These are phyloP conservation scores for Heterodera filipjevi DNA, from an alignment of 2,888 invertebrate species.

Conservation along the genomic window DNA sequence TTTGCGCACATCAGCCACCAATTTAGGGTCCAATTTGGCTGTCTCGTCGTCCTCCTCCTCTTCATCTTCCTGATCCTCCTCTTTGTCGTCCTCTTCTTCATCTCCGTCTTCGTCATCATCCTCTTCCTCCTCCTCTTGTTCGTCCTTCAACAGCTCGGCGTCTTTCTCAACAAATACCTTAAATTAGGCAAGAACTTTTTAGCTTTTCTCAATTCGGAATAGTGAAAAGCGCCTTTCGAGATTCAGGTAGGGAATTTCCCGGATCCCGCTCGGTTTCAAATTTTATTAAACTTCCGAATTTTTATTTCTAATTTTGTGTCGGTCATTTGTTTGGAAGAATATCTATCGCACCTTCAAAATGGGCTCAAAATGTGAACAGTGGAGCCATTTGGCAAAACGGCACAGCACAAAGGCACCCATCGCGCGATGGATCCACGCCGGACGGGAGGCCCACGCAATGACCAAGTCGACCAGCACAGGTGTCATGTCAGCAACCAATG, in stretches of 20 bases:
- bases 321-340: no score
- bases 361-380: neutral
- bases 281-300: no score
- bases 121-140: neutral
- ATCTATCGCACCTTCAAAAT: neutral
- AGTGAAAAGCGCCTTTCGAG: no score
- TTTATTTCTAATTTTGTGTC: no score
- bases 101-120: neutral
- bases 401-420: neutral
- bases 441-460: neutral
- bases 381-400: neutral
- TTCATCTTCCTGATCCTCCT: neutral
- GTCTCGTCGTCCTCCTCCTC: neutral
- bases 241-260: no score
- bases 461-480: neutral
- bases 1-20: slow-evolving; percentile 7
- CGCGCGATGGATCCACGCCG: neutral
- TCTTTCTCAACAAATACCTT: neutral
- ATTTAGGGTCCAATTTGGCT: neutral
- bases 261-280: no score
- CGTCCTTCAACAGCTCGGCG: neutral
- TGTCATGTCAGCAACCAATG: neutral
- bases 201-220: no score
- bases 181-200: no score
- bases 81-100: neutral